Evolutionary conservation across 2,113 vertebrate species (phyloP).

Genomic region (Burhinus oedicnemus): DNA sequence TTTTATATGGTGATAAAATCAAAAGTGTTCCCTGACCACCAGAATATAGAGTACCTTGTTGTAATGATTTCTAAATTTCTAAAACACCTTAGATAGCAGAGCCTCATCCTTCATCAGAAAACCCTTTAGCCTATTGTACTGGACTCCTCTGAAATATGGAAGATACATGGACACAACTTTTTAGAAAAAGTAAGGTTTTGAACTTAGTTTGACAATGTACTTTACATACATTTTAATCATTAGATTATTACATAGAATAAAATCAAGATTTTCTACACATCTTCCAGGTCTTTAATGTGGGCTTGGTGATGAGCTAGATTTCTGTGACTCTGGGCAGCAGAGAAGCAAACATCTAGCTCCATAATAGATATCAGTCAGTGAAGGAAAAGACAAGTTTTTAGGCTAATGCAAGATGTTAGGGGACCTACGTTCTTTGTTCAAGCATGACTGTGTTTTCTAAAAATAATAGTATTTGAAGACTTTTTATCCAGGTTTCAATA

Average conservation of each 20-base stretch:
- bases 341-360: background rate
- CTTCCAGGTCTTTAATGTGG: background rate
- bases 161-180: accelerated
- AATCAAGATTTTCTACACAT: background rate
- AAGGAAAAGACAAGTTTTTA: background rate
- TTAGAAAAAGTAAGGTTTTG: accelerated
- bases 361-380: accelerated
- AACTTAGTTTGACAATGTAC: background rate
- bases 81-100: background rate
- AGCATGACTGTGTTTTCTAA: background rate
- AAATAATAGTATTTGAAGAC: background rate
- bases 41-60: background rate
- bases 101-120: background rate
- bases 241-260: background rate
- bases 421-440: background rate
- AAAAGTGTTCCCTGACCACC: background rate
- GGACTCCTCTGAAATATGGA: background rate
- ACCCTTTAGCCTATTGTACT: background rate
- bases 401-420: background rate
- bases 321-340: background rate
- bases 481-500: background rate
- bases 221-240: background rate
- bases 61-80: background rate
- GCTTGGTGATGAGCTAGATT: background rate
- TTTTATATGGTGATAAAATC: background rate